Evolutionary conservation across 2,113 vertebrate species (phyloP), one percentile per base, ranked within the genome.

Genomic region (Ceyx melanurus): DNA sequence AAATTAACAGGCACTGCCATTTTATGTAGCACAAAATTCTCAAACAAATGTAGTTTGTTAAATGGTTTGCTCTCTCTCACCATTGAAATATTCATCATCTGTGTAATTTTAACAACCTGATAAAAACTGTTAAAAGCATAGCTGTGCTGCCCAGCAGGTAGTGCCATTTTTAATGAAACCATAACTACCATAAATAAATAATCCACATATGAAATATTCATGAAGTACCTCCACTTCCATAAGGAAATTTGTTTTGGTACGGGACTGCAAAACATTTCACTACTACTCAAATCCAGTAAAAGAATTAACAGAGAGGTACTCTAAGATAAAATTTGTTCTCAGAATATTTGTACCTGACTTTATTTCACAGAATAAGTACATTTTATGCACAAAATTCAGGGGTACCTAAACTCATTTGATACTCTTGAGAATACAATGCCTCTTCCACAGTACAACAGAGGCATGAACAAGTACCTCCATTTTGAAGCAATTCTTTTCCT

Each of bases 101-200:
- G 73, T 94, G 90, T 97, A 94, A 94, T 96, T 97, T 97, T 97
- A 97, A 97, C 97, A 98, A 89, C 96, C 83, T 94, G 95, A 97
- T 97, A 96, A 97, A 97, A 97, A 97, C 97, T 92, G 95, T 97
- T 98, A 98, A 98, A 98, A 98, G 98, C 98, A 96, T 97, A 94
- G 88, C 94, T 95, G 87, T 95, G 96, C 95, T 97, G 90, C 96
- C 95, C 97, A 97, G 97, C 88, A 97, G 97, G 96, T 97, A 97
- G 92, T 96, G 97, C 86, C 93, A 96, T 97, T 97, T 97, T 97
- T 97, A 97, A 97, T 97, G 96, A 97, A 97, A 94, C 95, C 51
- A 25, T 89, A 93, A 92, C 94, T 84, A 53, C 35, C 91, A 97
- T 98, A 94, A 98, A 98, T 98, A 98, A 98, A 97, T 96, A 50